Percentiles rank a stretch among this genome's conserved stretches.
Conservation (phyloP, 2,113 vertebrate species). For the Castor canadensis region DNA sequence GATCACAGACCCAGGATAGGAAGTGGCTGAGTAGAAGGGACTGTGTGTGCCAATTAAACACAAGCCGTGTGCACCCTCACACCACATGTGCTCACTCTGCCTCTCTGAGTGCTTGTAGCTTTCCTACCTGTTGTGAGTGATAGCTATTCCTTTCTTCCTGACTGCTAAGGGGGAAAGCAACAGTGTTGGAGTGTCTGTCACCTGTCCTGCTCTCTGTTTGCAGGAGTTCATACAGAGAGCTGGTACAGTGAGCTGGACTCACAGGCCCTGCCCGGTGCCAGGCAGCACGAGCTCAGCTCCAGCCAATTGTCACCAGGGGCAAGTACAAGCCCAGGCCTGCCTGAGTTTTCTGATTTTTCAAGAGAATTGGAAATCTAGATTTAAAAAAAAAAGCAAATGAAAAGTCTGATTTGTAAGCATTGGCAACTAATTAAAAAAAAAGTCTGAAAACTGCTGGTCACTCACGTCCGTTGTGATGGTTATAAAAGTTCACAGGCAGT, state of each 20-base stretch:
- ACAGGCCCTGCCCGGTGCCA: neutral
- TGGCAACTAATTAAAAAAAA: neutral
- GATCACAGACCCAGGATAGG: neutral
- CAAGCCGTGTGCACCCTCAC: rapidly evolving
- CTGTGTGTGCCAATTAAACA: neutral
- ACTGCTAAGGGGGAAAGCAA: neutral
- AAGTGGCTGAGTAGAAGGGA: neutral
- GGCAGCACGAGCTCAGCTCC: neutral
- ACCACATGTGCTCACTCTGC: rapidly evolving
- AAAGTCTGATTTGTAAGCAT: neutral
- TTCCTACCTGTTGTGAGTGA: neutral
- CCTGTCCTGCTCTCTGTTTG: neutral
- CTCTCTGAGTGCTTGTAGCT: neutral
- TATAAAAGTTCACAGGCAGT: neutral
- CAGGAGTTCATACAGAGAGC: neutral
- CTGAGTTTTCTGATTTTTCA: neutral
- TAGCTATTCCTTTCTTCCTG: neutral
- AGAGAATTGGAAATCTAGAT: conserved; percentile 16
- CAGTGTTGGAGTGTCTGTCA: rapidly evolving
- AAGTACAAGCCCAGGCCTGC: neutral
- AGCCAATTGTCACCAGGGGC: neutral
- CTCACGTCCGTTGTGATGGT: neutral
- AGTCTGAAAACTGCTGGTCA: neutral
- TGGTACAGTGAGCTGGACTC: rapidly evolving
- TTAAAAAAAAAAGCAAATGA: neutral